Percentiles rank a stretch among this genome's conserved stretches.
phyloP scores from a whole-genome alignment of 1,140 invertebrate genomes.

The Apolygus lucorum region DNA sequence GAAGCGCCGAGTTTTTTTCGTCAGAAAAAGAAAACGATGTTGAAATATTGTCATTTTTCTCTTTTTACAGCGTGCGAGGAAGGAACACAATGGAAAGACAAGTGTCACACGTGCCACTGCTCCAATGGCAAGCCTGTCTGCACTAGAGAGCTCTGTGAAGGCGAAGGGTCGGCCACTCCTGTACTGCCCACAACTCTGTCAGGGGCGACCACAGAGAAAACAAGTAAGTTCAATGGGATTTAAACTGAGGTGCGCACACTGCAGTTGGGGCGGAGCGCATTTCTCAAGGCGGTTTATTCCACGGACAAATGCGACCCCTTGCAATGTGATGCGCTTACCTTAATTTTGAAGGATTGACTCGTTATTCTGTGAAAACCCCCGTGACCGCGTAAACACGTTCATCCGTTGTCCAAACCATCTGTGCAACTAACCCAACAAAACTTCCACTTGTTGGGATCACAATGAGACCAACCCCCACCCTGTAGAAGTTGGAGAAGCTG shows the following conservation, averaged over 20 bases:
- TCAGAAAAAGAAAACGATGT: too few species aligned
- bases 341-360: background rate
- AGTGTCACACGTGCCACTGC: constrained; percentile 2
- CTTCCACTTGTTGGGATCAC: too few species aligned
- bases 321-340: background rate
- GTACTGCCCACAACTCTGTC: background rate
- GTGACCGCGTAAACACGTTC: background rate
- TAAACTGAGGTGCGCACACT: too few species aligned
- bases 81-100: constrained; percentile 8
- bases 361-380: background rate
- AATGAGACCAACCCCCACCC: too few species aligned
- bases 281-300: too few species aligned
- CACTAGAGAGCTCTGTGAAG: background rate
- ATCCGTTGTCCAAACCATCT: too few species aligned
- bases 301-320: too few species aligned
- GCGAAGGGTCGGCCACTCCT: background rate
- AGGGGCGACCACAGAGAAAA: background rate
- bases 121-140: background rate
- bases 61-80: constrained; percentile 15
- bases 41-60: too few species aligned
- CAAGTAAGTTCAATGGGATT: background rate
- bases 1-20: too few species aligned
- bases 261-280: too few species aligned
- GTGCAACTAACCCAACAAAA: too few species aligned
- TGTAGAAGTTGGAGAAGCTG: too few species aligned